These are phyloP conservation scores for Diloba caeruleocephala DNA, from an alignment of 2,888 invertebrate species.

Conservation along the genomic window DNA sequence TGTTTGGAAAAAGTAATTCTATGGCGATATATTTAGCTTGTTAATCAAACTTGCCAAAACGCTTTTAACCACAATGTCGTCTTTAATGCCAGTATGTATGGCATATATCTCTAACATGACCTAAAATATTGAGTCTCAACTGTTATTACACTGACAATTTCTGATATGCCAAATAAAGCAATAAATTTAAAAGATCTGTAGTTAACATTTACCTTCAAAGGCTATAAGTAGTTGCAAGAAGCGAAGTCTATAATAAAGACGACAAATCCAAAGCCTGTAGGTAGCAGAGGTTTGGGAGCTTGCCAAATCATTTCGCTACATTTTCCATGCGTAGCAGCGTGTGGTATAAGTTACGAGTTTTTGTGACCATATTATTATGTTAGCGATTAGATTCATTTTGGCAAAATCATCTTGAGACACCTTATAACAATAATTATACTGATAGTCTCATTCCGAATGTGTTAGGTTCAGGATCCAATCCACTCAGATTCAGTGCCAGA, in stretches of 20 bases:
- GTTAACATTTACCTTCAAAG: slow-evolving; percentile 50
- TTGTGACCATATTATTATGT: not conserved
- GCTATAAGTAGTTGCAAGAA: slow-evolving; percentile 50
- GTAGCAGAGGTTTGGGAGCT: slow-evolving; percentile 63
- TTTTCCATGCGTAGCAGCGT: slow-evolving; percentile 45
- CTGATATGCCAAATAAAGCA: slow-evolving; percentile 1
- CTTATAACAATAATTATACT: too few species aligned
- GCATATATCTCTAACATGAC: too few species aligned
- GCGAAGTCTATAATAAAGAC: slow-evolving; percentile 64
- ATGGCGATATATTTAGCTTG: too few species aligned
- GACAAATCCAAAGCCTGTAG: slow-evolving; percentile 61
- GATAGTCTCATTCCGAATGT: too few species aligned
- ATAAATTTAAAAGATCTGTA: slow-evolving; percentile 20
- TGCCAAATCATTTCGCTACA: slow-evolving; percentile 72
- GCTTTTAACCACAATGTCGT: too few species aligned
- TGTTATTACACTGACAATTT: slow-evolving; percentile 7
- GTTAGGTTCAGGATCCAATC: too few species aligned
- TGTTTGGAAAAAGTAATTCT: too few species aligned
- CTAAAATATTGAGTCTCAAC: not conserved
- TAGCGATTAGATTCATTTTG: too few species aligned
- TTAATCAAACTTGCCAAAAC: too few species aligned
- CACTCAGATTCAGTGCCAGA: too few species aligned
- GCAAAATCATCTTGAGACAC: too few species aligned
- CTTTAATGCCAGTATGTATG: too few species aligned
- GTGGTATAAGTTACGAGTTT: slow-evolving; percentile 37